Evolutionary conservation across 2,888 invertebrate genomes (phyloP), one percentile per base, ranked within the genome.

Genomic region (Heliconius aoede): DNA sequence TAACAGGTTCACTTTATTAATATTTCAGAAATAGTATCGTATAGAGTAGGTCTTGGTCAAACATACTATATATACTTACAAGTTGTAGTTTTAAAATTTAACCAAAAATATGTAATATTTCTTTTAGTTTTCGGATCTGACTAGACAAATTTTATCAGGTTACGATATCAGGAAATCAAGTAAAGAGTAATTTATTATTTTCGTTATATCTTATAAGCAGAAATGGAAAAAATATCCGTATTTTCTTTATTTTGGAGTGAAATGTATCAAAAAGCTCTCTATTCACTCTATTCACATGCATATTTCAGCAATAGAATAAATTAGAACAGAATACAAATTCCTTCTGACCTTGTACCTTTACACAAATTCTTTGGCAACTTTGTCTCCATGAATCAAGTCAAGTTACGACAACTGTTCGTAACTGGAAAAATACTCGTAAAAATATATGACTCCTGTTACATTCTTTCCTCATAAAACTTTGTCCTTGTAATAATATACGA

Each of bases 391-490:
- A 78, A 78, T 78, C 75, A 72, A 78, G 69, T 69, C 30, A 69
- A 78, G 73, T 78, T 76, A 76, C 78, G 72, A 69, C 58, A 64
- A 73, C 46, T 46, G 58, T 73, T 73, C 76, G 76, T 76, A 76
- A 76, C 76, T 46, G 69, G 72, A 24, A 76, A n/a, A 76, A 73
- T 78, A 69, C 46, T 68, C 76, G 76, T 78, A 76, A 78, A 78
- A 73, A 76, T 78, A 76, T 78, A 78, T 51, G 64, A 26, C 75
- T 73, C 64, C 72, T 68, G 73, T 74, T 65, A 68, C 77, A 62
- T 72, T 75, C 15, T 62, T 76, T 73, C 40, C 32, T 64, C 15
- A 71, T 71, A 75, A 75, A 76, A 76, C 21, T 71, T 72, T 76
- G 76, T 71, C 71, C 71, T 76, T 76, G 64, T 64, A 64, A 64